Evolutionary conservation across 2,888 invertebrate genomes (phyloP), one percentile per base, ranked within the genome.

Genomic region (Eucera pruinosa): DNA sequence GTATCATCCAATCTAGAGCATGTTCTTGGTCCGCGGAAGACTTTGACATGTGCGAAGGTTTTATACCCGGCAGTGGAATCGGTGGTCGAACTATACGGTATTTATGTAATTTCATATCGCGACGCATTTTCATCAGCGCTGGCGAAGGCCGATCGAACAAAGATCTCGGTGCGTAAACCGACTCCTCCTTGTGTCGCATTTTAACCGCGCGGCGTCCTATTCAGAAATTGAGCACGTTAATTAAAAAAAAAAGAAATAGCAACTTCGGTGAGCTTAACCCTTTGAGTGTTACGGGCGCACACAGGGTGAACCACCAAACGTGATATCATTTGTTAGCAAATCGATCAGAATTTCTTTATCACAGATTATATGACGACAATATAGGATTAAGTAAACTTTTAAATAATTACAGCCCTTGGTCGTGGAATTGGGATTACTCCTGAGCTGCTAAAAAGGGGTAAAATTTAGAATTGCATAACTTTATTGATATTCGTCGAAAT

Each of bases 1-100:
- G 95, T 73, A 97, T 95, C 81, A 96, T 94, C 98, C 98, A 99
- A 86, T 98, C 98, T 75, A 97, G 96, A 85, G 95, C 94, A 23
- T 86, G 87, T 52, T 95, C 95, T 7, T 94, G 95, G 82, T 96
- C 95, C 0, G 93, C 88, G 2, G 94, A 88, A 0, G 94, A 93
- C 85, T 95, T 94, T 0, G 93, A 80, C 18, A 93, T 92, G 15
- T 93, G 87, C 41, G 93, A 78, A 7, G 94, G 93, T 82, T 95
- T 95, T 7, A 94, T 89, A 36, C 94, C 94, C 0, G 94, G 93
- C 52, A 89, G 74, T 70, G 94, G 93, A 4, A 94, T 91, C 7
- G 92, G 92, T 79, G 94, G 94, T 65, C 94, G 94, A 66, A 94
- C 93, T 33, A 94, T 93, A 23, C 93, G 93, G 81, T 96, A 95